Percentiles rank a stretch among this genome's conserved stretches.
phyloP scores from a whole-genome alignment of 2,113 vertebrate species.

The Dermatemys mawii region DNA sequence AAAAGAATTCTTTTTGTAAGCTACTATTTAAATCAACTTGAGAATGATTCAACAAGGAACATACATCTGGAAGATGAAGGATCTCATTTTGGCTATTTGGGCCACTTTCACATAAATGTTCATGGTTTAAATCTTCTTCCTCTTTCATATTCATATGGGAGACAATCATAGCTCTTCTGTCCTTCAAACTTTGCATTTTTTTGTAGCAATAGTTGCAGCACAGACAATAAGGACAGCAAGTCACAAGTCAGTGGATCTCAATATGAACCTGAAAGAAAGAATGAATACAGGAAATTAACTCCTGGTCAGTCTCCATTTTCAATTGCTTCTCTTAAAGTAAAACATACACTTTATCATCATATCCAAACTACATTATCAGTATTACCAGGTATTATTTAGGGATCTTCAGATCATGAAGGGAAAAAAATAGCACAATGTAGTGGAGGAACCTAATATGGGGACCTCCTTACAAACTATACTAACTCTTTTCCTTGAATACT shows the following conservation, averaged over 20 bases:
- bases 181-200: constrained; percentile 31
- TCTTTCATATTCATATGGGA: constrained; percentile 4
- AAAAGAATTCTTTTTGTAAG: constrained; percentile 37
- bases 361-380: neutral
- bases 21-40: neutral
- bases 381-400: neutral
- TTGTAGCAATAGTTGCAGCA: neutral
- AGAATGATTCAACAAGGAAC: neutral
- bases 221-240: neutral
- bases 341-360: neutral
- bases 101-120: neutral
- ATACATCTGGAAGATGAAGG: neutral
- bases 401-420: neutral
- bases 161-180: neutral
- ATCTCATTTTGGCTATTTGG: constrained; percentile 6
- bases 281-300: constrained; percentile 26
- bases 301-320: neutral
- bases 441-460: neutral
- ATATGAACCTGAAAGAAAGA: constrained; percentile 80
- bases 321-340: neutral
- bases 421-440: neutral
- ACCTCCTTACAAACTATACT: neutral
- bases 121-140: constrained; percentile 23
- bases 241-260: constrained; percentile 81
- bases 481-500: neutral